Conservation (phyloP, 2,888 invertebrate species). For the Carcina quercana region DNA sequence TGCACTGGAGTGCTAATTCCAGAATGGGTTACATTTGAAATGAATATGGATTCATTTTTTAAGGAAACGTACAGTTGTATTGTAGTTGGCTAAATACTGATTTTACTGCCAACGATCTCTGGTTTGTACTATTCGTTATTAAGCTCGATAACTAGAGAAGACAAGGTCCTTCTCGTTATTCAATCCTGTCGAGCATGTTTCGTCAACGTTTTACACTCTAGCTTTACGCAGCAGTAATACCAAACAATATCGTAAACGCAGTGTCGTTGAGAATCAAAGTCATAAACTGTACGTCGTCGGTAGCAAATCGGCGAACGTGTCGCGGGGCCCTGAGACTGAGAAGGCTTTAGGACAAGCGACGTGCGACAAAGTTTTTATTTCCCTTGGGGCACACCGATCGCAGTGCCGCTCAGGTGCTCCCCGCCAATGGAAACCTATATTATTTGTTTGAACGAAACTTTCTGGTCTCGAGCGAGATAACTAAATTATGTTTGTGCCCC, state of each 20-base stretch:
- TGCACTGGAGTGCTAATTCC: slow-evolving; percentile 9
- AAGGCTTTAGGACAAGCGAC: slow-evolving; percentile 70
- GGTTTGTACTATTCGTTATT: too few species aligned
- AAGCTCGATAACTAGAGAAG: slow-evolving; percentile 2
- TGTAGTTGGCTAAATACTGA: too few species aligned
- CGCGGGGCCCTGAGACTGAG: slow-evolving; percentile 51
- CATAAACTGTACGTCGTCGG: slow-evolving; percentile 61
- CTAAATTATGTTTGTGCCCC: slow-evolving; percentile 67
- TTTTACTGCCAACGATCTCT: too few species aligned
- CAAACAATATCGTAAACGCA: slow-evolving; percentile 66
- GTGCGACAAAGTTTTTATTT: slow-evolving; percentile 74
- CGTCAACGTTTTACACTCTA: slow-evolving; percentile 31
- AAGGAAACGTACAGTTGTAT: too few species aligned
- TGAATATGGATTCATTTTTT: too few species aligned
- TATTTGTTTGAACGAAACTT: slow-evolving; percentile 72
- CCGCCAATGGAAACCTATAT: slow-evolving; percentile 68
- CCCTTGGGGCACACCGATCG: slow-evolving; percentile 70
- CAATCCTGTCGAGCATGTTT: slow-evolving; percentile 16
- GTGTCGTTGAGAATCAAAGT: slow-evolving; percentile 65
- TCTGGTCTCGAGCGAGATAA: slow-evolving; percentile 68
- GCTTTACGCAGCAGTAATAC: slow-evolving; percentile 50
- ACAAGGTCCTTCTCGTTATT: slow-evolving; percentile 17
- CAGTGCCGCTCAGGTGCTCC: slow-evolving; percentile 67
- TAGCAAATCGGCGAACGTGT: slow-evolving; percentile 65
- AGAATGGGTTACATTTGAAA: too few species aligned